Percentiles rank a stretch among this genome's conserved stretches.
Conservation (phyloP, 2,888 invertebrate genomes). For the Euplexia lucipara region DNA sequence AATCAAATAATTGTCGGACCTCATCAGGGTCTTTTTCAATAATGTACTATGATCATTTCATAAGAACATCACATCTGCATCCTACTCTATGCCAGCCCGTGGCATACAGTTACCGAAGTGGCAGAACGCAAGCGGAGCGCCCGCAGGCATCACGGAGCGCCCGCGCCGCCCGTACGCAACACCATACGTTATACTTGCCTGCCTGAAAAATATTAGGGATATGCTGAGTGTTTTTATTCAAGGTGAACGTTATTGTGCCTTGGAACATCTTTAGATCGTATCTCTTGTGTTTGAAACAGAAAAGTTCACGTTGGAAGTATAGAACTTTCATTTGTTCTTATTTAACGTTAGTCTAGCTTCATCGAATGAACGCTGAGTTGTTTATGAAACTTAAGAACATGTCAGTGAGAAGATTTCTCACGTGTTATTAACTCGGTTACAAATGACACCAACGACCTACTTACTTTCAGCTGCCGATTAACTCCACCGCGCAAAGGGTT, state of each 20-base stretch:
- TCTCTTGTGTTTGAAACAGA: conserved; percentile 5
- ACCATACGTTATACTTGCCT: conserved; percentile 47
- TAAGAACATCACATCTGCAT: conserved; percentile 27
- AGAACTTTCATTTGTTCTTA: background rate
- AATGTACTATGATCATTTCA: background rate
- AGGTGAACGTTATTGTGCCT: conserved; percentile 14
- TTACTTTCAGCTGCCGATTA: too few species aligned
- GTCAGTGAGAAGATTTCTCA: background rate
- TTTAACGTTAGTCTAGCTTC: too few species aligned
- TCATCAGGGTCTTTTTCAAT: too few species aligned
- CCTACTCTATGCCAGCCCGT: conserved; percentile 67
- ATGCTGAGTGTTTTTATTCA: conserved; percentile 29
- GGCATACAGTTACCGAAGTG: conserved; percentile 85
- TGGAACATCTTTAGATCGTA: conserved; percentile 10
- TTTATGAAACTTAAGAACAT: background rate
- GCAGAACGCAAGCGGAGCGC: conserved; percentile 82
- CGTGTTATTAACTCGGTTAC: too few species aligned
- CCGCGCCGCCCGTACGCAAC: conserved; percentile 69
- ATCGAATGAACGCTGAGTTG: too few species aligned
- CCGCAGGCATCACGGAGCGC: conserved; percentile 84
- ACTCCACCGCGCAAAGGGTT: too few species aligned
- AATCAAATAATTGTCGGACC: too few species aligned
- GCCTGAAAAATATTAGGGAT: conserved; percentile 33
- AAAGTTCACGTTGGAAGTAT: background rate
- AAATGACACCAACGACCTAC: too few species aligned